phyloP scores from a whole-genome alignment of 53 echinoderm and acorn worm genomes.

The Stichopus horrens region DNA sequence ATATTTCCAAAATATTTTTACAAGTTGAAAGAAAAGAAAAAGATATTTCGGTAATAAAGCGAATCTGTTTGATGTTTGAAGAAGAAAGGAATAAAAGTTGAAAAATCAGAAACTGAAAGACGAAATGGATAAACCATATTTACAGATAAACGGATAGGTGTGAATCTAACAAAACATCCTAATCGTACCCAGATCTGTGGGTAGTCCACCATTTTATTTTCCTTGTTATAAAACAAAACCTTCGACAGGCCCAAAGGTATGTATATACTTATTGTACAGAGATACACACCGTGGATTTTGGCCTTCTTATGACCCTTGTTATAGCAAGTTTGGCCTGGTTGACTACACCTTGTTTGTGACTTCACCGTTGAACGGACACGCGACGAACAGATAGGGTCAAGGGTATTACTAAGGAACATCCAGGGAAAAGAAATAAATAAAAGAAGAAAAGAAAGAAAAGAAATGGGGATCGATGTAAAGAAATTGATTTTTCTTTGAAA shows the following conservation, averaged over 20 bases:
- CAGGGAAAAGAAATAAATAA: not conserved
- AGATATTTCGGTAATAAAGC: not conserved
- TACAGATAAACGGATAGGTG: not conserved
- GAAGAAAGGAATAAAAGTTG: not conserved
- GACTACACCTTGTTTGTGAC: not conserved
- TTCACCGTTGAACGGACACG: slow-evolving; percentile 16
- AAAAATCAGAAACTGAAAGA: too few relatives aligned
- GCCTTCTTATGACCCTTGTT: not conserved
- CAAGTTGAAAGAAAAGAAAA: not conserved
- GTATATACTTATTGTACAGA: too few relatives aligned
- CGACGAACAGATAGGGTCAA: slow-evolving; percentile 14
- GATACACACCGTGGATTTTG: too few relatives aligned
- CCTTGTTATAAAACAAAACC: too few relatives aligned
- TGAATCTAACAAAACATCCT: not conserved
- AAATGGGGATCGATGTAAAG: not conserved
- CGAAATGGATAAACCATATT: not conserved
- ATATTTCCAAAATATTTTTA: not conserved
- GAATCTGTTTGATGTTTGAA: not conserved
- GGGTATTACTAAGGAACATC: not conserved
- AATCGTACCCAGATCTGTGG: not conserved
- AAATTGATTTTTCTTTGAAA: slow-evolving; percentile 2
- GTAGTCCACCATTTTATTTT: too few relatives aligned
- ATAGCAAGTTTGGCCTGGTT: not conserved
- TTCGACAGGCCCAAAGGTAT: too few relatives aligned
- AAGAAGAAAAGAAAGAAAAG: not conserved